Percentiles rank a stretch among this genome's conserved stretches.
Conservation (phyloP, 2,888 invertebrate species). For the Gastrophysa polygoni region DNA sequence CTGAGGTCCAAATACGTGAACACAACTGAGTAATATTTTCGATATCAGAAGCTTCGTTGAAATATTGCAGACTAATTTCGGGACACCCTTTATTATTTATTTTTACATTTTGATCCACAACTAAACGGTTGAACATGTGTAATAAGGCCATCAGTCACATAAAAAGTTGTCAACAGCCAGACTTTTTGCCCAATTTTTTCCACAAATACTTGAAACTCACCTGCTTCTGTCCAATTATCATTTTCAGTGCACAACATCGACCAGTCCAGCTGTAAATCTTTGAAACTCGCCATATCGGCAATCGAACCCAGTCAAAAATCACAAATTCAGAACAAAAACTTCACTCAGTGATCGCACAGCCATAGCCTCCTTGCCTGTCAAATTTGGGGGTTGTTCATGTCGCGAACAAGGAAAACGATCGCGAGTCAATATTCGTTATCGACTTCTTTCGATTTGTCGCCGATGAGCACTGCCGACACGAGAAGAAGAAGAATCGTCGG, state of each 20-base stretch:
- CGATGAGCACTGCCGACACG: conserved; percentile 25
- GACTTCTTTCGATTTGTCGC: conserved; percentile 17
- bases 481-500: conserved; percentile 29
- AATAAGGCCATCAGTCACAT: too few species aligned
- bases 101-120: too few species aligned
- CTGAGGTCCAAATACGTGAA: too few species aligned
- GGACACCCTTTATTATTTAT: too few species aligned
- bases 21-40: too few species aligned
- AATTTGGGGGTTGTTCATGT: neutral
- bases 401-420: neutral
- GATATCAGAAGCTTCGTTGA: too few species aligned
- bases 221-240: conserved; percentile 66
- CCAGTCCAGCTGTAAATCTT: conserved; percentile 71
- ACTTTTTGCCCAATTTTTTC: neutral
- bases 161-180: neutral
- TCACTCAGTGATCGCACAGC: neutral
- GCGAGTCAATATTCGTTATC: neutral
- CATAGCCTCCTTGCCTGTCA: neutral
- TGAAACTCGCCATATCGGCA: conserved; percentile 66
- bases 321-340: conserved; percentile 7
- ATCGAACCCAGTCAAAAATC: conserved; percentile 10
- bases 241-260: conserved; percentile 62
- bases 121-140: too few species aligned
- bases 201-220: conserved; percentile 55
- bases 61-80: too few species aligned